Base-by-base conservation (phyloP, 1,140 invertebrate species). In the Ephestia elutella region DNA sequence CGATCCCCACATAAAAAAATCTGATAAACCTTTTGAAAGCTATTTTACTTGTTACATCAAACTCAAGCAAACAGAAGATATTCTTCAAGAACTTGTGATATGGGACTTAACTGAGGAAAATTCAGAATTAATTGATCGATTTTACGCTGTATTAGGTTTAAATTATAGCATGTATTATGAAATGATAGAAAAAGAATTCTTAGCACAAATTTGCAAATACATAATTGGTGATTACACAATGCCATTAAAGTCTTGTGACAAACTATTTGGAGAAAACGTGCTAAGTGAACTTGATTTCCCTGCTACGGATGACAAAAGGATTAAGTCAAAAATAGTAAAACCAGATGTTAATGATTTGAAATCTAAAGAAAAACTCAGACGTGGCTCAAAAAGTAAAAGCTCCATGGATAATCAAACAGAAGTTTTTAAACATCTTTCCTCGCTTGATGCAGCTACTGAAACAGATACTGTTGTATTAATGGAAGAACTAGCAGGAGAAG, bases 151-250 rank as follows among this genome's bases (percentile, higher is more conserved):
- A 17, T 71, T 90, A 57, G 90, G 89, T 13, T 86, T 91, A 19
- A 90, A 90, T 60, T 90, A 91, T 54, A 89, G 86, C 20, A 79
- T 93, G 69, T 90, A 90, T 67, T 92, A 91, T 68, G 86, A 90
- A 57, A 60, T 73, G 0, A 86, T 92, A 57, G 90, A 92, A 66
- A 82, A 85, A 57, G 61, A 84, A 10, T 83, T 90, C 8, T 64
- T 92, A 35, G 89, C 89, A 60, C 83, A 86, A 63, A 79, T 92
- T 50, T 91, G 82, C 9, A 90, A 90, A 77, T 85, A 92, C 63
- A 87, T 91, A 20, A 87, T 91, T 20, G 91, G 90, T 11, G 90
- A 91, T 67, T 87, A 72, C 54, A 66, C 73, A 3, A 56, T 90
- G 56, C 86, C 89, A 0, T 57, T 82, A 38, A 89, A 88, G 65